phyloP scores from a whole-genome alignment of 2,113 vertebrate genomes.

The Phoxinus phoxinus region DNA sequence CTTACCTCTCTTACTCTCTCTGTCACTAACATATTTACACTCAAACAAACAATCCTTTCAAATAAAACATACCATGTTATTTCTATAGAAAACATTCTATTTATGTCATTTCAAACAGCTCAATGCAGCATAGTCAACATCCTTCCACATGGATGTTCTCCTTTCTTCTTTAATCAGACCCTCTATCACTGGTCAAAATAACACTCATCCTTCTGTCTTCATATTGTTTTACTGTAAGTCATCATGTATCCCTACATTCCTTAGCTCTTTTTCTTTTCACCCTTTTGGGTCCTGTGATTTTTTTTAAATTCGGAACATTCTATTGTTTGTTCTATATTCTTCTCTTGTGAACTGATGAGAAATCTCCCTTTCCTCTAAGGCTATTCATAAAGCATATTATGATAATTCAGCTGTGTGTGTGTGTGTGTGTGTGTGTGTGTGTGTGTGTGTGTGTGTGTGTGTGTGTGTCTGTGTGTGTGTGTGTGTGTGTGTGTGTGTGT shows the following conservation, averaged over 20 bases:
- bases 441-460: too few relatives aligned
- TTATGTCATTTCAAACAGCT: background rate
- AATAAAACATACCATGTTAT: background rate
- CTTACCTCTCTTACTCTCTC: background rate
- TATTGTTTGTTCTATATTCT: background rate
- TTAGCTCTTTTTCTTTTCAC: background rate
- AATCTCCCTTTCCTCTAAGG: conserved; percentile 71
- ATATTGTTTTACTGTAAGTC: background rate
- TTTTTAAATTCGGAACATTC: background rate
- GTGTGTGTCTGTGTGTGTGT: too few relatives aligned
- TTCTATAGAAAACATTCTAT: background rate
- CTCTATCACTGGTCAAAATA: background rate
- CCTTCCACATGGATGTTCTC: background rate
- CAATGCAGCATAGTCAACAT: background rate
- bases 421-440: conserved; percentile 24
- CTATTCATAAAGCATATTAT: conserved; percentile 77
- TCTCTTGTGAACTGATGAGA: conserved; percentile 62
- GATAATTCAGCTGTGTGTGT: conserved; percentile 69
- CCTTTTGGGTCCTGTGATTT: background rate
- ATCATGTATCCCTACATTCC: background rate
- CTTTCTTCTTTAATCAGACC: background rate
- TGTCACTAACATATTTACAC: background rate
- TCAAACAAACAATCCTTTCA: background rate
- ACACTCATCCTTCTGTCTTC: background rate
- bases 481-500: conserved; percentile 1